Conservation (phyloP, 2,888 invertebrate species). For the Hydropsyche betteni region DNA sequence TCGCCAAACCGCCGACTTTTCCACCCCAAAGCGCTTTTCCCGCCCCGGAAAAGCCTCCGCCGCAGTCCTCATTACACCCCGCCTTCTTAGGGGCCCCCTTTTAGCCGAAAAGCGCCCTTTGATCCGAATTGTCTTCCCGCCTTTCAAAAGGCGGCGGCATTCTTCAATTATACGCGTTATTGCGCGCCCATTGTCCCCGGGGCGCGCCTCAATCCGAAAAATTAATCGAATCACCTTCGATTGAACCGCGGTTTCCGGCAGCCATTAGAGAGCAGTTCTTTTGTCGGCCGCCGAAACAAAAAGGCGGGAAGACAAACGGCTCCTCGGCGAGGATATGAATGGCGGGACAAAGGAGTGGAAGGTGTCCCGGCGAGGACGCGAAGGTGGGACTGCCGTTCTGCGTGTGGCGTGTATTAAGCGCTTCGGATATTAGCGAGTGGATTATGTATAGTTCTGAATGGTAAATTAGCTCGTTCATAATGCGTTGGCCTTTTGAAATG, state of each 20-base stretch:
- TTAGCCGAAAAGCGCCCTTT: slow-evolving; percentile 8
- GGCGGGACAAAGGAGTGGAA: neutral
- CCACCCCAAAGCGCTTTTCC: neutral
- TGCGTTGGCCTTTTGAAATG: too few species aligned
- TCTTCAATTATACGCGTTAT: slow-evolving; percentile 36
- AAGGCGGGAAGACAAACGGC: neutral
- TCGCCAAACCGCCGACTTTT: too few species aligned
- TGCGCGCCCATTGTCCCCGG: slow-evolving; percentile 8
- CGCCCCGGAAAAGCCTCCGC: neutral
- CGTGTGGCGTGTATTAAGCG: too few species aligned
- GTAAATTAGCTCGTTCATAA: too few species aligned
- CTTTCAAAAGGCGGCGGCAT: neutral
- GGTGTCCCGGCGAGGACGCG: neutral
- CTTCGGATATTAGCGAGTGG: too few species aligned
- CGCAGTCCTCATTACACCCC: neutral
- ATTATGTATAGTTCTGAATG: too few species aligned
- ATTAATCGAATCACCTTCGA: slow-evolving; percentile 33
- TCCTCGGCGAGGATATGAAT: neutral
- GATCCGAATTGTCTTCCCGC: slow-evolving; percentile 2
- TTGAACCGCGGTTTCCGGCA: neutral
- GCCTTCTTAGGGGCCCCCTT: neutral
- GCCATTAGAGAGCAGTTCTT: slow-evolving; percentile 10
- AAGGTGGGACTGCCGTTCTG: too few species aligned
- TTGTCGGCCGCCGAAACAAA: slow-evolving; percentile 19
- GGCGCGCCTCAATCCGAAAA: neutral